These are phyloP conservation scores for Porites australiensis DNA, from an alignment of 64 coral and sea anemone genomes.

Conservation along the genomic window DNA sequence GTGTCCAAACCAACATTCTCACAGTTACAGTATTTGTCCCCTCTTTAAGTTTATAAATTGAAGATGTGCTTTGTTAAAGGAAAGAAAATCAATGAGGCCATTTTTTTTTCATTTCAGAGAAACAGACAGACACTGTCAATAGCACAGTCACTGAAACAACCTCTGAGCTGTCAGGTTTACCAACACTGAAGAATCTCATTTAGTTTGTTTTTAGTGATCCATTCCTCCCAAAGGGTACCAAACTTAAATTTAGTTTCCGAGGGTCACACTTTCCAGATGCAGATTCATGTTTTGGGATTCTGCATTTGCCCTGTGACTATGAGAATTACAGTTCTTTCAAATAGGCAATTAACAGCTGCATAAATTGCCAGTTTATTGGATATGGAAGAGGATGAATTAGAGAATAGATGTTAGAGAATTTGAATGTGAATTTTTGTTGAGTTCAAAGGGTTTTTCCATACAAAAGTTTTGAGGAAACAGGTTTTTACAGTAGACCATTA, in stretches of 20 bases:
- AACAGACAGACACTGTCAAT: not conserved
- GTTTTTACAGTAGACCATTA: too few species aligned
- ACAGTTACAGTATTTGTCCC: not conserved
- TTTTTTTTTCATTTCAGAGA: not conserved
- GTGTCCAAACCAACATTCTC: too few species aligned
- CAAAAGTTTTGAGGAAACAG: too few species aligned
- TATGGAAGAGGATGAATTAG: conserved; percentile 33
- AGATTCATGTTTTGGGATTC: not conserved
- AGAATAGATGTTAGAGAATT: too few species aligned
- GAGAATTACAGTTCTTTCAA: not conserved
- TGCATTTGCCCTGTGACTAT: too few species aligned
- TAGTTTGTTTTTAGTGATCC: conserved; percentile 8
- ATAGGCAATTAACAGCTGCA: not conserved
- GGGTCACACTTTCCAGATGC: not conserved
- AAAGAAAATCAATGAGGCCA: conserved; percentile 6
- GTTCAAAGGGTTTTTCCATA: too few species aligned
- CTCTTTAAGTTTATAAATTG: not conserved
- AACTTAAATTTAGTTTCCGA: not conserved
- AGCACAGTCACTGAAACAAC: not conserved
- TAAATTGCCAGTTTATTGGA: conserved; percentile 38
- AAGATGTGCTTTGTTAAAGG: not conserved
- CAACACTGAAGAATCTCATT: conserved; percentile 8
- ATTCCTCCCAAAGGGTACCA: conserved; percentile 12
- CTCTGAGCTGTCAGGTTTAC: conserved; percentile 6
- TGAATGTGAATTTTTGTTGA: too few species aligned